These are phyloP conservation scores for Prionailurus viverrinus DNA, from an alignment of 2,113 vertebrate species.

Conservation along the genomic window DNA sequence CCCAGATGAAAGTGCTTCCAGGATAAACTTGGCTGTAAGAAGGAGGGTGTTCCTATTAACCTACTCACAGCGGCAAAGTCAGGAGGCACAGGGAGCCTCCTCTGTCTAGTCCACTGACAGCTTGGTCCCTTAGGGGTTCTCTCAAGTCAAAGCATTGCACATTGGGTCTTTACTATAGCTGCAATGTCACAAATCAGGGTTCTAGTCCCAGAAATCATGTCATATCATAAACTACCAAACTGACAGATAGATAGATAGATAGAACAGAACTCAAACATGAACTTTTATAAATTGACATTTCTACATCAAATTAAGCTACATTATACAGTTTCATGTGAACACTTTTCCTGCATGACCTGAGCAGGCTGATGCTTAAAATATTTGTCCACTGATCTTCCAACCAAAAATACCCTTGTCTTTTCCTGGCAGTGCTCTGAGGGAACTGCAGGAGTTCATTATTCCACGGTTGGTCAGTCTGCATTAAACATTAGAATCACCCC, in stretches of 20 bases:
- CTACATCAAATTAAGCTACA: not conserved
- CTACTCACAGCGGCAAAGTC: not conserved
- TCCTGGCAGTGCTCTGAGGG: not conserved
- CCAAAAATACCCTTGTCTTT: not conserved
- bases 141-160: not conserved
- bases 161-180: not conserved
- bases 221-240: not conserved
- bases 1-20: fast-evolving
- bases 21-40: not conserved
- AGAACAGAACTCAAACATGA: not conserved
- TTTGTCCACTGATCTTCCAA: not conserved
- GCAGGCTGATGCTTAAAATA: not conserved
- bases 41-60: not conserved
- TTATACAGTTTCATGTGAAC: not conserved
- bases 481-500: too few species aligned
- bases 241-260: not conserved
- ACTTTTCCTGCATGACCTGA: not conserved
- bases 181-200: not conserved
- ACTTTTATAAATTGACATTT: constrained; percentile 14
- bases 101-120: fast-evolving
- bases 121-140: not conserved
- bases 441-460: not conserved
- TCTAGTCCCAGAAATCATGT: not conserved
- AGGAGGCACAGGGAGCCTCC: not conserved
- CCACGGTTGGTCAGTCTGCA: not conserved